Evolutionary conservation across 2,888 invertebrate genomes (phyloP).

Genomic region (Epiblema foenella): DNA sequence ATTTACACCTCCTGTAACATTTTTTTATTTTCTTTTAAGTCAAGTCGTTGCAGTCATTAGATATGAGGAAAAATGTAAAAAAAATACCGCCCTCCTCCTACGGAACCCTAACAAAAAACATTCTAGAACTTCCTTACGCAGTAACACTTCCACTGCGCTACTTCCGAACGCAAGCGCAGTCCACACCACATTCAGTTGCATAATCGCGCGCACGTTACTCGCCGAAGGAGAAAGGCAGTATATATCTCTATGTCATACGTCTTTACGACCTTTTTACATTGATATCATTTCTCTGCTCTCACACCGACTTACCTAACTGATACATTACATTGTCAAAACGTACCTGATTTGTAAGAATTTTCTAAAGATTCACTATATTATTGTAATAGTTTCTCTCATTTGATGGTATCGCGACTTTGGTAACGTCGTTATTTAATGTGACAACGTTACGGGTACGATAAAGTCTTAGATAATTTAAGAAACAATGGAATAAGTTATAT

Average conservation of each 20-base stretch:
- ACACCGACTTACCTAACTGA: conserved; percentile 41
- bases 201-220: conserved; percentile 40
- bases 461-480: not conserved
- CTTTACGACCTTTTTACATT: conserved; percentile 12
- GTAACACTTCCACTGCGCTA: conserved; percentile 30
- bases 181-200: conserved; percentile 54
- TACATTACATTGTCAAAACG: conserved; percentile 40
- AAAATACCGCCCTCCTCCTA: no score
- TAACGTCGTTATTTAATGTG: conserved; percentile 21
- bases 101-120: not conserved
- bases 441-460: not conserved
- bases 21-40: no score
- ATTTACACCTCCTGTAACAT: no score
- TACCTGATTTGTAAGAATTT: conserved; percentile 34
- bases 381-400: conserved; percentile 36
- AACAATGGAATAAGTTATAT: not conserved
- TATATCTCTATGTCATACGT: not conserved
- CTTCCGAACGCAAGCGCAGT: conserved; percentile 31
- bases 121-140: conserved; percentile 29
- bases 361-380: conserved; percentile 24
- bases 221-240: conserved; percentile 17
- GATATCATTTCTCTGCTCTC: conserved; percentile 20
- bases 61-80: no score
- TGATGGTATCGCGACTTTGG: conserved; percentile 26
- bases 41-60: no score